Base-by-base conservation (phyloP, 2,797 vertebrate species). In the Meda fulgida region DNA sequence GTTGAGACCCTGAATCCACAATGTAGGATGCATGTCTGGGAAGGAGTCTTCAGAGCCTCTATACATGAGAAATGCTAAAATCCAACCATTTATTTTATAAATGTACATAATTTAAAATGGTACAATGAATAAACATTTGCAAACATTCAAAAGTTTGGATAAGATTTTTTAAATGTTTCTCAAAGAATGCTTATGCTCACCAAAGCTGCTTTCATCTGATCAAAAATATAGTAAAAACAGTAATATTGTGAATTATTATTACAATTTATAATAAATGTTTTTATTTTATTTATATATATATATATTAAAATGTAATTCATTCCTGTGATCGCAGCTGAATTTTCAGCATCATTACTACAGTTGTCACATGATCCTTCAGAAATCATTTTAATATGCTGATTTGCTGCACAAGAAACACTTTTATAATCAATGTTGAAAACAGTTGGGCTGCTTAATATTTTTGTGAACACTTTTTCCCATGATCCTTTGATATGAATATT, bases 1-100 rank as follows among this genome's bases (percentile, higher is more conserved):
- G 16, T 55, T 65, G 58, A 67, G 46, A 53, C 63, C 60, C 19
- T 69, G 36, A 58, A 78, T 78, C 8, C 82, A 34, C 46, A 77
- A 29, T 16, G 63, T 29, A 8, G 48, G 31, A 16, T 75, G 46
- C 13, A 36, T 38, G 23, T 66, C 14, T 67, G 21, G 31, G 43
- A 76, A 29, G 70, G 55, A 36, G 65, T 5, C 13, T 58, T 71
- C 31, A 3, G 63, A 31, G 16, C 63, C 6, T 65, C 63, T 31
- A 7, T 18, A 7, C 13, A 31, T 31, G 29, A 65, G 6, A 31
- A 65, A 18, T 31, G 63, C 63, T 65, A 18, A 65, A 31, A 65
- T 18, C 7, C 29, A 65, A 18, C 29, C 29, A 18, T 31, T 65
- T 65, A 31, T 26, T 60, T 60, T 26, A 26, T n/a, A 60, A 53